Evolutionary conservation across 2,113 vertebrate species (phyloP), one percentile per base, ranked within the genome.

Genomic region (Parus major): DNA sequence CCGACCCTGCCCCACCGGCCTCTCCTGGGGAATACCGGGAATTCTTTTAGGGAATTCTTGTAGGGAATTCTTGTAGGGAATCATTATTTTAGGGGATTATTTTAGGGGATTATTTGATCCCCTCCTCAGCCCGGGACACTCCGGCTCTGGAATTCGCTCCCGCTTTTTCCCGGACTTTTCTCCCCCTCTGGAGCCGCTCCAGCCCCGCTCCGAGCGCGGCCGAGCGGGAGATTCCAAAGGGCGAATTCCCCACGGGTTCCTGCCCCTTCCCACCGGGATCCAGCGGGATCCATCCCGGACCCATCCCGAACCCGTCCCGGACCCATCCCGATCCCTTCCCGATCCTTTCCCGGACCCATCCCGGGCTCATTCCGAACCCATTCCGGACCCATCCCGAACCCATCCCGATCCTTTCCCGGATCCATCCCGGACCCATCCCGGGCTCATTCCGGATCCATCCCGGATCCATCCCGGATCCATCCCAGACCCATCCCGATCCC

Each of bases 141-240:
- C 52, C 35, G 7, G 36, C 29, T 5, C 59, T 5, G 71, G 41
- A 41, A 8, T 12, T 3, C 41, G 10, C 15, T 53, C 69, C 20
- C 35, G 16, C 3, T n/a, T 31, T 8, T 24, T 12, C 12, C 33
- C 19, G 12, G 27, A 1, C 1, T 0, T 27, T 9, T 3, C 22
- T 31, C 28, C 14, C 19, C 25, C 22, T 5, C 8, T 1, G 50
- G 50, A 55, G 56, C 36, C 4, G 3, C 50, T 12, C 14, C 81
- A 4, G 56, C 44, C 18, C 7, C 15, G 44, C 53, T 22, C 36
- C 39, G 47, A 21, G 15, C 0, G 53, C 78, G 68, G 24, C 41
- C 46, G 6, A 78, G 85, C 4, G 44, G 83, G 60, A 20, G 24
- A 28, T 25, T 35, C 79, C 10, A 60, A 50, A 83, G 79, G 86